These are phyloP conservation scores for Thymelicus acteon DNA, from an alignment of 2,888 invertebrate genomes.

Conservation along the genomic window DNA sequence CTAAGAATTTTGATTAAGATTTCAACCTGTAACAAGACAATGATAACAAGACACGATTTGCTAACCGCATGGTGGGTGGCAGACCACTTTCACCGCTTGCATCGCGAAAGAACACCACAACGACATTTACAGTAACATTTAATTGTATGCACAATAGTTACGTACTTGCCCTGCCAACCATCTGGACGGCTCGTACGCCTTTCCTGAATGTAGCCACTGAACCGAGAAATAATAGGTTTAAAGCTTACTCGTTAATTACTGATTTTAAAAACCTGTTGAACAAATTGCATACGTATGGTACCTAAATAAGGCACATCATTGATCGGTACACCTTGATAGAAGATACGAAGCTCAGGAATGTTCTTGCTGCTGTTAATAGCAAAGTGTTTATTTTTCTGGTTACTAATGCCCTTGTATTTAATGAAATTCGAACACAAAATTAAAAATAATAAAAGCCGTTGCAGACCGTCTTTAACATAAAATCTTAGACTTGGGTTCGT, in stretches of 20 bases:
- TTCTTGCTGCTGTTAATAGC: constrained; percentile 34
- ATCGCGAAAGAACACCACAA: constrained; percentile 73
- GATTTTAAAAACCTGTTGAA: constrained; percentile 21
- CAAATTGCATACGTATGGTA: constrained; percentile 20
- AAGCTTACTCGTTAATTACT: constrained; percentile 55
- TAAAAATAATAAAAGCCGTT: not conserved
- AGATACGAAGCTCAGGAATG: constrained; percentile 70
- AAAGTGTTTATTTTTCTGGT: constrained; percentile 49
- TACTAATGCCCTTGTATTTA: constrained; percentile 50
- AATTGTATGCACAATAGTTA: constrained; percentile 75
- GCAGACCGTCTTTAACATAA: not conserved
- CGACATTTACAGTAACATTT: constrained; percentile 78
- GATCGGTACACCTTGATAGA: constrained; percentile 53
- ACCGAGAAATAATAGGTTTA: constrained; percentile 79
- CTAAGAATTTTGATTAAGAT: constrained; percentile 36
- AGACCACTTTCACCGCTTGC: constrained; percentile 54
- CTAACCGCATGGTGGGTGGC: constrained; percentile 57
- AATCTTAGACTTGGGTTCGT: constrained; percentile 17
- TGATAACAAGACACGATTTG: constrained; percentile 78
- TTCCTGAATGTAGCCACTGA: constrained; percentile 99
- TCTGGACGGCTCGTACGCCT: constrained; percentile 99
- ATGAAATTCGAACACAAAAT: constrained; percentile 16
- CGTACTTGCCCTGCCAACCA: constrained; percentile 99
- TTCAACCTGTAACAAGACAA: constrained; percentile 66
- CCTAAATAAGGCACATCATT: constrained; percentile 19